Evolutionary conservation across 2,113 vertebrate genomes (phyloP), one percentile per base, ranked within the genome.

Genomic region (Malaclemys terrapin): DNA sequence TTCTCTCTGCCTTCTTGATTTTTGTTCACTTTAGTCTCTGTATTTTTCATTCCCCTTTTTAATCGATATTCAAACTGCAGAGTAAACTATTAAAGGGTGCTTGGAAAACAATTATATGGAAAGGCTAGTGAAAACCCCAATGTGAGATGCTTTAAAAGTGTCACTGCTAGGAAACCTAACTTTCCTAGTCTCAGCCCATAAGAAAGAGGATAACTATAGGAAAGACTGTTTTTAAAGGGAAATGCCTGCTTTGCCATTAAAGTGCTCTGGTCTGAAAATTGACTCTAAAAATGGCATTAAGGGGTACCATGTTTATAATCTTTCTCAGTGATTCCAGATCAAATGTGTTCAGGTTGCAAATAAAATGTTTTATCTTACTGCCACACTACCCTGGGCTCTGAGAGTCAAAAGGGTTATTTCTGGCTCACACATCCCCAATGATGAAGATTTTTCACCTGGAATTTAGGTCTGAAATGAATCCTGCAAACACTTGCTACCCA

Each of bases 111-210:
- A 19, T 2, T 76, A 25, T 0, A 24, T 20, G 5, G 38, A n/a
- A 87, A n/a, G 20, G 62, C 38, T 35, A 82, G 35, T 16, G 50
- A n/a, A 42, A 80, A 42, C 22, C 8, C 25, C 20, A 24, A 12
- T 38, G 20, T 20, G 62, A 82, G 54, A 20, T 1, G 24, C 49
- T 65, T 62, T 31, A n/a, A 65, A 81, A 24, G 24, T 5, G 5
- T 47, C 19, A 20, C 2, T 52, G 12, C 29, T 78, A 27, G 35
- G 17, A 76, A 47, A 29, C n/a, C 38, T 10, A 38, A n/a, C 56
- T 1, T 50, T 31, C 0, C 0, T 6, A 5, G 72, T 6, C 10
- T 27, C n/a, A 47, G 13, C 12, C 3, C 12, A 10, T 76, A 24
- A 62, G 29, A 35, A 25, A 52, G n/a, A 47, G 45, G 85, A 24